Evolutionary conservation across 2,797 vertebrate genomes (phyloP), one percentile per base, ranked within the genome.

Genomic region (Oryzias dopingdopingensis): DNA sequence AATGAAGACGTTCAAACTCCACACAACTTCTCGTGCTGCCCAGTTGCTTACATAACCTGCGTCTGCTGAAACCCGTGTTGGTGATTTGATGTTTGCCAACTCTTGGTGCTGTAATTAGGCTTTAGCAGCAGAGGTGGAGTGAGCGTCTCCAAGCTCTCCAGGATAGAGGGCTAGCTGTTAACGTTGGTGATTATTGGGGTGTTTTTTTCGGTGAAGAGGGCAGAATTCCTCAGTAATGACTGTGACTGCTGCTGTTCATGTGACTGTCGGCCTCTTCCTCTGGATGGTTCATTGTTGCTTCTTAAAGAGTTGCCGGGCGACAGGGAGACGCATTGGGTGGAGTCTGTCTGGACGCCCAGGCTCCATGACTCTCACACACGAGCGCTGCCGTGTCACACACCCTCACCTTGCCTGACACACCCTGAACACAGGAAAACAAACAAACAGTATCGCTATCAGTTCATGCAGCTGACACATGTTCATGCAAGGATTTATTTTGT

Each of bases 311-410:
- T 65, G 50, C 72, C 52, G 70, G 79, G 75, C 64, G 76, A 86
- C 86, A 71, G 72, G 71, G 67, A 80, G 79, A 69, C 84, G 76
- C 76, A 82, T 75, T 68, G 85, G 83, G 84, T 83, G 85, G 81
- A 85, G 88, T 75, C 80, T 52, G 86, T 91, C 88, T 91, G 81
- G 84, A 88, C 74, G 59, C 6, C 45, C 70, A 74, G 86, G 76
- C 81, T 76, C 74, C 44, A 44, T 18, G 67, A 42, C 73, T 78
- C 53, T 1, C 42, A 37, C 32, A 14, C 56, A 26, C 49, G 54
- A 54, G 60, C 67, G 37, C 74, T 65, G 69, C 43, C 2, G 4
- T 6, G 6, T 46, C 65, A 72, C 71, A 67, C 74, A 55, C 65
- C 67, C 72, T 63, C 62, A 74, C 66, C 75, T 74, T 43, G 51